Evolutionary conservation across 1,140 invertebrate species (phyloP).

Genomic region (Cyclargus thomasi): DNA sequence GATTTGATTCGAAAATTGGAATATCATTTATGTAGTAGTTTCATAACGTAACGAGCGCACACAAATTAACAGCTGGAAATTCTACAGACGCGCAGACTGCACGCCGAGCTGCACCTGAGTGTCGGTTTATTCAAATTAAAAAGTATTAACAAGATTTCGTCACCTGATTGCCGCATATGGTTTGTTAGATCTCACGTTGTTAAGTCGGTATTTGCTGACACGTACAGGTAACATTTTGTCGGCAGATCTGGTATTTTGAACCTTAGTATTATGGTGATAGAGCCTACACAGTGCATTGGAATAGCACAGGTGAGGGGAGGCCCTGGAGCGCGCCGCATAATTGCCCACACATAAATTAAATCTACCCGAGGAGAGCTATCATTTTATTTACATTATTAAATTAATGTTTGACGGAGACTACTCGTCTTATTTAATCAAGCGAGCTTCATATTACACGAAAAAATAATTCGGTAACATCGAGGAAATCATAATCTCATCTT

Average conservation of each 20-base stretch:
- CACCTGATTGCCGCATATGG: neutral
- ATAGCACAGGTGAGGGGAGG: no score
- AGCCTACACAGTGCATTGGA: neutral
- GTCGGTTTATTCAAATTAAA: neutral
- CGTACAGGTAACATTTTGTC: neutral
- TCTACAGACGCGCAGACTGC: neutral
- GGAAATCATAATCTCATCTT: neutral
- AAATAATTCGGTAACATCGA: neutral
- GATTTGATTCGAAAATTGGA: no score
- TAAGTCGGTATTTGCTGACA: neutral
- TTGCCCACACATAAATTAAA: neutral
- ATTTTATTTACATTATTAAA: slow-evolving; percentile 1
- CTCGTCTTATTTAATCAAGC: slow-evolving; percentile 1
- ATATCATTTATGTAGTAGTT: no score
- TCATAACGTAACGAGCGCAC: no score
- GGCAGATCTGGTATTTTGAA: neutral
- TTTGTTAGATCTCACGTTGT: neutral
- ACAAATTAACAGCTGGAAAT: neutral
- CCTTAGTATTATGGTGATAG: neutral
- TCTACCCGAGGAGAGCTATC: neutral
- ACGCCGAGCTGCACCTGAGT: neutral
- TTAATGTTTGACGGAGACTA: neutral
- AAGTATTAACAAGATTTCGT: neutral
- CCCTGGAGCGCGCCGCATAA: neutral
- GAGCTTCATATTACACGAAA: neutral